These are phyloP conservation scores for Rhabdomys dilectus DNA, from an alignment of 2,113 vertebrate species.

Conservation along the genomic window DNA sequence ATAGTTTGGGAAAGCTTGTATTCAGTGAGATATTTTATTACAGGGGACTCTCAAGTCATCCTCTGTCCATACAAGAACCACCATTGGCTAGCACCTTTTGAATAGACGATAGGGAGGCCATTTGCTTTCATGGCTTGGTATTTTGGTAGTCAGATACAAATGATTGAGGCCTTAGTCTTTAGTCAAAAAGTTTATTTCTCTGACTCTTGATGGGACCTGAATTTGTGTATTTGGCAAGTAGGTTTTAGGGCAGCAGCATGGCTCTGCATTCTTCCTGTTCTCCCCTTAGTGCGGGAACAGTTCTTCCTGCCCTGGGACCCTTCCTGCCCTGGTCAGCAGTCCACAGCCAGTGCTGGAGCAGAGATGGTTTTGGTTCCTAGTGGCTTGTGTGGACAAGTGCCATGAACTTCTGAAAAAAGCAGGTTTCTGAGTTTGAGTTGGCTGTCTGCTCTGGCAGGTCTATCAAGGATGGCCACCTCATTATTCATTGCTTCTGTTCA, in stretches of 20 bases:
- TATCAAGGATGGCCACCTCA: neutral
- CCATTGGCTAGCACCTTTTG: neutral
- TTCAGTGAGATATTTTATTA: neutral
- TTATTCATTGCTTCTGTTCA: neutral
- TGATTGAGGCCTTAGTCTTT: neutral
- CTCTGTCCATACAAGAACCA: neutral
- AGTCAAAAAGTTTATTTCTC: neutral
- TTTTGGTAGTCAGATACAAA: neutral
- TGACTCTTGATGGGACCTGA: neutral
- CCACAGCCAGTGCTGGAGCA: neutral
- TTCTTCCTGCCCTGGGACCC: neutral
- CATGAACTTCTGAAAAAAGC: neutral
- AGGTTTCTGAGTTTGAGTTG: neutral
- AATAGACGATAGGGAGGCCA: neutral
- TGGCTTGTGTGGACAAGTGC: neutral
- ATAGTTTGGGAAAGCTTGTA: neutral
- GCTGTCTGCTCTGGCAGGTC: neutral
- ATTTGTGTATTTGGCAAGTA: neutral
- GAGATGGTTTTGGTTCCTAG: neutral
- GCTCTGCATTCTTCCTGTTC: neutral
- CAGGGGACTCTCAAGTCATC: neutral
- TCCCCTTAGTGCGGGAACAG: neutral
- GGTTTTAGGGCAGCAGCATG: neutral
- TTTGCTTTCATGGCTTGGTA: neutral
- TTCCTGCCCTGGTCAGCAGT: neutral